A percentile compares a stretch with the other conserved stretches of the same genome.
Conservation (phyloP, 2,888 invertebrate species). For the Protodeltote pygarga region DNA sequence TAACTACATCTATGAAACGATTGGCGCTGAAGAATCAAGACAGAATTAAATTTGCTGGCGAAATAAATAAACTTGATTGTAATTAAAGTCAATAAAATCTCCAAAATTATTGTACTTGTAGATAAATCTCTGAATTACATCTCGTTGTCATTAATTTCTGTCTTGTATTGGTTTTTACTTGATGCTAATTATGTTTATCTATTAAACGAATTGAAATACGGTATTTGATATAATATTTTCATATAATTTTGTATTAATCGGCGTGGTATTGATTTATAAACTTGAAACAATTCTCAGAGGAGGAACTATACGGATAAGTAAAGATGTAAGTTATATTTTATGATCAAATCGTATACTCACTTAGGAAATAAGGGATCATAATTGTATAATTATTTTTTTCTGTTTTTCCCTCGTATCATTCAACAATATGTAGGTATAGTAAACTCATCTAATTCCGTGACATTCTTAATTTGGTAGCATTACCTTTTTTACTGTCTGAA, state of each 20-base stretch:
- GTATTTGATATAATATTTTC: conserved; percentile 60
- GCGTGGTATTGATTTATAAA: conserved; percentile 46
- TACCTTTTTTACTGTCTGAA: too few species aligned
- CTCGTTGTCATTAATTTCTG: conserved; percentile 22
- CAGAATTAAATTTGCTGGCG: conserved; percentile 39
- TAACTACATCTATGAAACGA: conserved; percentile 25
- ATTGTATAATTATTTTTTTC: conserved; percentile 18
- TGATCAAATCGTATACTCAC: conserved; percentile 83
- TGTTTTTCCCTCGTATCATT: conserved; percentile 8
- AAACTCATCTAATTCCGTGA: too few species aligned
- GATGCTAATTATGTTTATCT: conserved; percentile 14
- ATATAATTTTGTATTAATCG: conserved; percentile 49
- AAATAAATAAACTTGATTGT: conserved; percentile 9
- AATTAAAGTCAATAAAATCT: conserved; percentile 9
- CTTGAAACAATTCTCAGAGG: conserved; percentile 47
- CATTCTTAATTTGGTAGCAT: too few species aligned
- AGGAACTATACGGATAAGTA: conserved; percentile 41
- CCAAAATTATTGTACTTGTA: neutral
- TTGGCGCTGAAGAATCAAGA: conserved; percentile 27
- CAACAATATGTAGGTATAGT: conserved; percentile 31
- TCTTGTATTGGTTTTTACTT: conserved; percentile 15
- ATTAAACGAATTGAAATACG: conserved; percentile 38
- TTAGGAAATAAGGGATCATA: conserved; percentile 61
- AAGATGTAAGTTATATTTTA: conserved; percentile 59
- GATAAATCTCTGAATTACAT: neutral